These are phyloP conservation scores for Psix sp. DNA, from an alignment of 1,140 invertebrate species.

Conservation along the genomic window DNA sequence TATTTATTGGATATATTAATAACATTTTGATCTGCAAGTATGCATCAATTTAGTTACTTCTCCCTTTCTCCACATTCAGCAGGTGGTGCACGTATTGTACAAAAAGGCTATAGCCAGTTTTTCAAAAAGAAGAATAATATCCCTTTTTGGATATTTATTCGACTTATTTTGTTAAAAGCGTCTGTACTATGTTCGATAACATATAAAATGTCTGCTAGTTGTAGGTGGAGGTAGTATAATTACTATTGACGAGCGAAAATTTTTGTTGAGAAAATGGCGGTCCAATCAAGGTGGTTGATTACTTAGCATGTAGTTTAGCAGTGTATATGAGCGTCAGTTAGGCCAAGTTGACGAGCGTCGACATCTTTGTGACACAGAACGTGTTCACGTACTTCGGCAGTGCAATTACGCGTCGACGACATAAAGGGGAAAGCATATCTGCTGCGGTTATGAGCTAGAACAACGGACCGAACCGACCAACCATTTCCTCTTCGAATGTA, in stretches of 20 bases:
- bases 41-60: too few relatives aligned
- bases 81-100: too few relatives aligned
- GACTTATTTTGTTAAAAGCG: too few relatives aligned
- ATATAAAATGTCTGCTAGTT: too few relatives aligned
- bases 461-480: constrained; percentile 36
- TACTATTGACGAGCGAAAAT: constrained; percentile 6
- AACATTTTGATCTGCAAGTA: too few relatives aligned
- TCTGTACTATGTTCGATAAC: too few relatives aligned
- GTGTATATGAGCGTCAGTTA: constrained; percentile 21
- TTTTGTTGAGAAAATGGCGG: constrained; percentile 13
- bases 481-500: constrained; percentile 49
- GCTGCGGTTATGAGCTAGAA: constrained; percentile 51
- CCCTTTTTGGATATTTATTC: too few relatives aligned
- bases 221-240: too few relatives aligned
- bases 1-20: too few relatives aligned
- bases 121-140: too few relatives aligned
- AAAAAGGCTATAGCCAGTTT: too few relatives aligned
- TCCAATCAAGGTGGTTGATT: constrained; percentile 27
- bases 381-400: constrained; percentile 37
- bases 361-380: constrained; percentile 35
- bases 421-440: constrained; percentile 52
- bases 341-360: constrained; percentile 35
- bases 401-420: constrained; percentile 36
- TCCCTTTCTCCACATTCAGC: too few relatives aligned
- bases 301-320: constrained; percentile 37